Percentiles rank a stretch among this genome's conserved stretches.
Conservation (phyloP, 2,888 invertebrate species). For the Lithodes maja region DNA sequence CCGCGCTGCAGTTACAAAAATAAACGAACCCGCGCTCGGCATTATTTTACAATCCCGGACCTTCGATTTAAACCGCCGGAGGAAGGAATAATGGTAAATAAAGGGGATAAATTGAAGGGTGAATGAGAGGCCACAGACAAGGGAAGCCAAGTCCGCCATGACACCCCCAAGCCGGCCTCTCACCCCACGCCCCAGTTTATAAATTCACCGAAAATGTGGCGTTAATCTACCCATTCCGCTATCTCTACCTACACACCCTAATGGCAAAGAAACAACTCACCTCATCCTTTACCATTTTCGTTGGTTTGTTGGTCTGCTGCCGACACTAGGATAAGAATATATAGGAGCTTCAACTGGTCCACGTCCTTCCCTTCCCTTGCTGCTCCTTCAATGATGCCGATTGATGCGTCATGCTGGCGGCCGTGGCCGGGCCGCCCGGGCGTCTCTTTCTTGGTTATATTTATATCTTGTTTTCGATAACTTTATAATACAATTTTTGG, state of each 20-base stretch:
- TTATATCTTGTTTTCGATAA: neutral
- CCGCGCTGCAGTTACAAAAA: no score
- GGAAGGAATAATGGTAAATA: neutral
- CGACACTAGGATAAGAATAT: neutral
- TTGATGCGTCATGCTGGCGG: no score
- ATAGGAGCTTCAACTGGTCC: neutral
- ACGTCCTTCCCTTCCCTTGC: neutral
- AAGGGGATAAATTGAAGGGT: neutral
- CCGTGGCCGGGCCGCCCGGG: neutral
- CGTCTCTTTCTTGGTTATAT: neutral
- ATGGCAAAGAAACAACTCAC: conserved; percentile 8
- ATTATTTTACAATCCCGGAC: no score
- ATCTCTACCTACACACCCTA: neutral
- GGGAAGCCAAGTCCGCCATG: conserved; percentile 8
- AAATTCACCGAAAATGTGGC: neutral
- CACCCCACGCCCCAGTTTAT: neutral
- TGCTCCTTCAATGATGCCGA: neutral
- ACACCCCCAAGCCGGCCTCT: neutral
- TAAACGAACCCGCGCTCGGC: no score
- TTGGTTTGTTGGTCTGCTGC: neutral
- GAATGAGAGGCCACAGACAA: neutral
- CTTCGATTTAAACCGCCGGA: neutral
- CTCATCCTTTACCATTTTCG: conserved; percentile 46
- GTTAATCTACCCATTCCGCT: neutral
- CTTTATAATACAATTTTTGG: neutral